Base-by-base conservation (phyloP, 37 sponge, comb jelly and placozoan genomes). In the Cliona cf. orientalis region DNA sequence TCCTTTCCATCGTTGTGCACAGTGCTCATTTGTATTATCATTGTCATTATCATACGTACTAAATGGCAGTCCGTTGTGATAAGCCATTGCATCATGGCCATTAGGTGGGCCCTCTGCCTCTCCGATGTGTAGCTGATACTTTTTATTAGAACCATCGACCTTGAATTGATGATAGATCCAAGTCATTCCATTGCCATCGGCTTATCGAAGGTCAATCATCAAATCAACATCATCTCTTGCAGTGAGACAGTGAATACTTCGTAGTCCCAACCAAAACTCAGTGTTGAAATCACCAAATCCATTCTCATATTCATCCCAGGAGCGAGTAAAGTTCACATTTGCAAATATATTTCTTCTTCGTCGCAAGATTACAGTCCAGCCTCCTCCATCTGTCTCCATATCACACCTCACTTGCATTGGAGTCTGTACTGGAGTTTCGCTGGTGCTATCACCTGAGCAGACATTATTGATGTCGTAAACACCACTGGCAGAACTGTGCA, bases 251-350 rank as follows among this genome's bases (percentile, higher is more conserved):
- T 73, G 74, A 14, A 73, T 71, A 37, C 70, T 80, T 6, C 71
- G 53, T 26, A 80, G 71, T 69, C 81, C 81, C 3, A 46, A 80
- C 81, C 81, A 80, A 69, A 70, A 69, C 40, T 80, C 81, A 4
- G 41, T 42, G 6, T 49, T 39, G 42, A 77, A 26, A 38, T 77
- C 64, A 31, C 78, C 78, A 77, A 77, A 77, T 6, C 78, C 78
- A 60, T 77, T 59, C 19, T 42, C 78, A 61, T 77, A 77, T 41
- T 77, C 78, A 42, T 2, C 31, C 78, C 78, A 77, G 26, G 33
- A 19, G 2, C 40, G 62, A 37, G 36, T 26, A 46, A 77, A 77
- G 44, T 77, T 61, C 17, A 61, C 78, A 21, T 65, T 32, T 4
- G 31, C 32, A 60, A 65, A 77, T 2, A 34, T 65, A 61, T 77